Evolutionary conservation across 2,888 invertebrate genomes (phyloP), one percentile per base, ranked within the genome.

Genomic region (Cheilosia pagana): DNA sequence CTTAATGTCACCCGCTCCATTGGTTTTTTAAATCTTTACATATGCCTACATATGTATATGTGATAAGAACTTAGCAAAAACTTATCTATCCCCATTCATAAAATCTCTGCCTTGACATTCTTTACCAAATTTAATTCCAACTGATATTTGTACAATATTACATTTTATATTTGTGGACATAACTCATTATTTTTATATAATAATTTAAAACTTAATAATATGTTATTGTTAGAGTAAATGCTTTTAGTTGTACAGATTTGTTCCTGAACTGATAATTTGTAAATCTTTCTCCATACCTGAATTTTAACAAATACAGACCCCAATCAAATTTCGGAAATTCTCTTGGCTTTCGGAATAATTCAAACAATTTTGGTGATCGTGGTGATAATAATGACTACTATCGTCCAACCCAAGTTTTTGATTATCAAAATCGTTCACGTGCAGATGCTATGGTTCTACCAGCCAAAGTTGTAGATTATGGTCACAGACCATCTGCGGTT

Each of bases 401-500:
- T 89, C 93, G 93, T 63, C 93, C 95, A 86, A 93, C 94, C 48
- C 93, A 94, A 88, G 94, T 95, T 86, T 94, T 95, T 88, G 95
- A 95, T 92, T 95, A 95, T 92, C 94, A 95, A 87, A 95, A 95
- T 90, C 94, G 94, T 90, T 85, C 89, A 77, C 88, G 91, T 63
- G 92, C 93, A 77, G 92, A 93, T 79, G 93, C 92, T 68, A 89
- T 94, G 81, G 90, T 92, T 87, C 91, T 92, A 79, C 91, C 95
- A 78, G 93, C 94, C 57, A 93, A 94, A 88, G 94, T 95, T 87
- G 94, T 95, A 88, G 95, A 95, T 91, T 95, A 95, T 92, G 95
- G 95, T 76, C 95, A 95, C 90, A 94, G 94, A 89, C 92, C 94
- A 82, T 90, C 78, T 43, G 48, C 48, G 14, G 79, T 71, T 63